phyloP scores from a whole-genome alignment of 2,888 invertebrate species.

The Venusia cambrica region DNA sequence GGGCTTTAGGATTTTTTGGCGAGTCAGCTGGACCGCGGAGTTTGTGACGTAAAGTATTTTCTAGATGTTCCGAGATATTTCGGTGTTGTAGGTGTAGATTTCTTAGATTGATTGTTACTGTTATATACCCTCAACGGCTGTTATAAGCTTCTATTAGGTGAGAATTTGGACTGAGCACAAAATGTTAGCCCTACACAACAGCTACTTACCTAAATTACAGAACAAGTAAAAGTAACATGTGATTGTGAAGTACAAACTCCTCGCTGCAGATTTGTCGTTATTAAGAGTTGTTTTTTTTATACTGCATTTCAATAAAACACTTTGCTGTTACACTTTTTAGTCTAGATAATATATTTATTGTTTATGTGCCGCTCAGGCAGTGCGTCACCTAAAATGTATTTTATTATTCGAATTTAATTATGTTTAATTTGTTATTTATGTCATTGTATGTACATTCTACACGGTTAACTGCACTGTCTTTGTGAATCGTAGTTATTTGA shows the following conservation, averaged over 20 bases:
- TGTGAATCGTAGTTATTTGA: constrained; percentile 34
- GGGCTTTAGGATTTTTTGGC: constrained; percentile 7
- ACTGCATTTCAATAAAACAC: too few species aligned
- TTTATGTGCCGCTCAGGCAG: constrained; percentile 33
- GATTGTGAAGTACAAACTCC: constrained; percentile 39
- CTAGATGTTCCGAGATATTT: constrained; percentile 44
- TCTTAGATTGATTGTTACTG: constrained; percentile 39
- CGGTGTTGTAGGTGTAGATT: constrained; percentile 58
- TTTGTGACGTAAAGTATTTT: constrained; percentile 34
- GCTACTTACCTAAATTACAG: too few species aligned
- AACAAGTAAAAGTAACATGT: too few species aligned
- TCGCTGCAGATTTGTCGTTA: too few species aligned
- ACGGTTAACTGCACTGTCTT: constrained; percentile 29
- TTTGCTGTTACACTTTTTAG: constrained; percentile 35
- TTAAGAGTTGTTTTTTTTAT: too few species aligned
- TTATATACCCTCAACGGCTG: constrained; percentile 25
- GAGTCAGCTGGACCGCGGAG: constrained; percentile 4
- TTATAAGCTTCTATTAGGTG: constrained; percentile 38
- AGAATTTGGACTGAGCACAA: constrained; percentile 57
- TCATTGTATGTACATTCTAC: constrained; percentile 16
- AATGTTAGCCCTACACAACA: constrained; percentile 39
- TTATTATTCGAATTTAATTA: constrained; percentile 33
- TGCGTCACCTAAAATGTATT: constrained; percentile 23
- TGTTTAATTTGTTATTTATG: constrained; percentile 24
- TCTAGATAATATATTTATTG: constrained; percentile 42